Evolutionary conservation across 2,888 invertebrate species (phyloP).

Genomic region (Leptura quadrifasciata): DNA sequence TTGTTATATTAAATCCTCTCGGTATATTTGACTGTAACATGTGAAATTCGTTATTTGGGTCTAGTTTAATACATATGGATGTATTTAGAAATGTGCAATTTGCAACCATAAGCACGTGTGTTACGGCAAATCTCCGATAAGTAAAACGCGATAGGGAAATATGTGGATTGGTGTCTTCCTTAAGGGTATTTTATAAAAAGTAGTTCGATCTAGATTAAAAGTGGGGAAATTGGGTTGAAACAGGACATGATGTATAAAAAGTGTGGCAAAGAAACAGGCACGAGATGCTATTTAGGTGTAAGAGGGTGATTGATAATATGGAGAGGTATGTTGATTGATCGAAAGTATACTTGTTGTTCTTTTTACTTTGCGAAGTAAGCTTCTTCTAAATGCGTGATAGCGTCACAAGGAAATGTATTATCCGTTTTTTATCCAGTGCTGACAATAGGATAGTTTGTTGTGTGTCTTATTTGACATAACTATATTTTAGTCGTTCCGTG

Average conservation of each 20-base stretch:
- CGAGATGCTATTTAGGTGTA: slow-evolving; percentile 33
- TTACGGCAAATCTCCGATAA: slow-evolving; percentile 20
- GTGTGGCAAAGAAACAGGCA: slow-evolving; percentile 20
- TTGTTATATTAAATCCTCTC: neutral
- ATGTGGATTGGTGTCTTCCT: slow-evolving; percentile 20
- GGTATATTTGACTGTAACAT: neutral
- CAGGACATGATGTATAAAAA: slow-evolving; percentile 31
- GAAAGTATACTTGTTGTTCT: slow-evolving; percentile 22
- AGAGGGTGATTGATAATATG: slow-evolving; percentile 39
- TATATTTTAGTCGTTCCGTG: too few relatives aligned
- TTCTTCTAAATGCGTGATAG: neutral
- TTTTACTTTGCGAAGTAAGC: slow-evolving; percentile 2
- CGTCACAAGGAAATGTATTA: neutral
- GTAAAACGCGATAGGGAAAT: slow-evolving; percentile 12
- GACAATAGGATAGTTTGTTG: neutral
- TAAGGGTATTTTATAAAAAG: slow-evolving; percentile 20
- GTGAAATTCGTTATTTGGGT: neutral
- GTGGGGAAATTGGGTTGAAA: slow-evolving; percentile 32
- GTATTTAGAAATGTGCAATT: slow-evolving; percentile 2
- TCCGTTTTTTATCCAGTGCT: neutral
- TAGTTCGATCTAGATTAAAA: slow-evolving; percentile 36
- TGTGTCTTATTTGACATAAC: neutral
- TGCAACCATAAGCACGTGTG: slow-evolving; percentile 7
- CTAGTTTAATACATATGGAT: slow-evolving; percentile 13
- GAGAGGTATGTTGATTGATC: slow-evolving; percentile 39